phyloP scores from a whole-genome alignment of 1,140 invertebrate genomes.

The Bombus affinis region DNA sequence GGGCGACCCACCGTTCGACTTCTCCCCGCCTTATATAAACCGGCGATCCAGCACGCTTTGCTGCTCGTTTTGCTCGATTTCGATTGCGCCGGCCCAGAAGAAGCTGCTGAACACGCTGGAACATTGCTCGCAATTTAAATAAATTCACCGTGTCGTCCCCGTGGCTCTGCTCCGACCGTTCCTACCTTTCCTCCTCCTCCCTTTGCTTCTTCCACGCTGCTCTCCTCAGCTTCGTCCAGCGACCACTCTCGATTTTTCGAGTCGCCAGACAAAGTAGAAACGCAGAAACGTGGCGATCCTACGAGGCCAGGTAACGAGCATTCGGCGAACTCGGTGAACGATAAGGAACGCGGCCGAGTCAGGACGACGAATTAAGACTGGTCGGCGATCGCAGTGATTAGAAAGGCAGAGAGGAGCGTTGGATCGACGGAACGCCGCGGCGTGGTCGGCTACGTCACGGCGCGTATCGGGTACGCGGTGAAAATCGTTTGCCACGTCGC shows the following conservation, averaged over 20 bases:
- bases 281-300: no score
- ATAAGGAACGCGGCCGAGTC: background rate
- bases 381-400: slow-evolving; percentile 42
- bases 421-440: background rate
- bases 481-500: slow-evolving; percentile 63
- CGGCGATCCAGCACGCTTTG: slow-evolving; percentile 55
- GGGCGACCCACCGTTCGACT: slow-evolving; percentile 56
- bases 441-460: slow-evolving; percentile 44
- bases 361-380: slow-evolving; percentile 26
- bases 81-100: slow-evolving; percentile 73
- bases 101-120: slow-evolving; percentile 81
- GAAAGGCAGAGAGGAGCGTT: slow-evolving; percentile 57
- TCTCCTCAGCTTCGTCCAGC: no score
- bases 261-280: no score
- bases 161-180: background rate
- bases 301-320: no score
- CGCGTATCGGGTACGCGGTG: slow-evolving; percentile 27
- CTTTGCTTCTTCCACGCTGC: background rate
- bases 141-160: slow-evolving; percentile 74
- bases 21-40: slow-evolving; percentile 62
- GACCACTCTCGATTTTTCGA: no score
- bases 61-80: slow-evolving; percentile 76
- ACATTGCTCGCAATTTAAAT: slow-evolving; percentile 82
- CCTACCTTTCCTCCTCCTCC: background rate
- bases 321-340: background rate